A percentile compares a stretch with the other conserved stretches of the same genome.
Conservation (phyloP, 2,888 invertebrate species). For the Agriopis aurantiaria region DNA sequence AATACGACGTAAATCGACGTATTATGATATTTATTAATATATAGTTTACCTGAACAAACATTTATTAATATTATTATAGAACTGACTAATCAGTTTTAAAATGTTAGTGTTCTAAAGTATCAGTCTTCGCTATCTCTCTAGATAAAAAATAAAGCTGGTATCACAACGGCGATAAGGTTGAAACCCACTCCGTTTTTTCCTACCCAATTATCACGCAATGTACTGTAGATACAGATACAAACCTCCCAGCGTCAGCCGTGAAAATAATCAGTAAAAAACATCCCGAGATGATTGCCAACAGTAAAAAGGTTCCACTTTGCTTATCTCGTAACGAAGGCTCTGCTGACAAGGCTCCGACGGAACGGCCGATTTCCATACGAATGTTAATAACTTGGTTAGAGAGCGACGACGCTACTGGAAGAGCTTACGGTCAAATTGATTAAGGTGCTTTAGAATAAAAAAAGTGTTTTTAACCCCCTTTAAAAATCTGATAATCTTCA, state of each 20-base stretch:
- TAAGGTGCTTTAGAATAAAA: slow-evolving; percentile 2
- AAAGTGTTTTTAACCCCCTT: too few species aligned
- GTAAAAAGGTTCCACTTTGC: slow-evolving; percentile 67
- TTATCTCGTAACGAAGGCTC: slow-evolving; percentile 70
- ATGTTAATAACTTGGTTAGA: slow-evolving; percentile 78
- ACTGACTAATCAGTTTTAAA: neutral
- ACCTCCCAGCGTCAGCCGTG: slow-evolving; percentile 28
- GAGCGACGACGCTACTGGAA: slow-evolving; percentile 46
- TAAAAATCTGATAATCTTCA: too few species aligned
- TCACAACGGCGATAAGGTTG: neutral
- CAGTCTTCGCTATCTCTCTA: neutral
- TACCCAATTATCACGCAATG: slow-evolving; percentile 11
- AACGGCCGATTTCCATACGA: slow-evolving; percentile 80
- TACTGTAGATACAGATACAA: slow-evolving; percentile 4
- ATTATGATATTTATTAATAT: too few species aligned
- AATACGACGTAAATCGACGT: too few species aligned
- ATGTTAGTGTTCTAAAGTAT: neutral
- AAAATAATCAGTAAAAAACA: slow-evolving; percentile 40
- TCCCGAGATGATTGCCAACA: slow-evolving; percentile 40
- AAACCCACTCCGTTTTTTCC: slow-evolving; percentile 7
- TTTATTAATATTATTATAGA: too few species aligned
- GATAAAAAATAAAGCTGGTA: neutral
- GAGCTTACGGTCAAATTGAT: neutral
- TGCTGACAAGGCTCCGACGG: slow-evolving; percentile 69
- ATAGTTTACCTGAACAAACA: too few species aligned